Evolutionary conservation across 2,888 invertebrate genomes (phyloP), one percentile per base, ranked within the genome.

Genomic region (Platypus cylindrus): DNA sequence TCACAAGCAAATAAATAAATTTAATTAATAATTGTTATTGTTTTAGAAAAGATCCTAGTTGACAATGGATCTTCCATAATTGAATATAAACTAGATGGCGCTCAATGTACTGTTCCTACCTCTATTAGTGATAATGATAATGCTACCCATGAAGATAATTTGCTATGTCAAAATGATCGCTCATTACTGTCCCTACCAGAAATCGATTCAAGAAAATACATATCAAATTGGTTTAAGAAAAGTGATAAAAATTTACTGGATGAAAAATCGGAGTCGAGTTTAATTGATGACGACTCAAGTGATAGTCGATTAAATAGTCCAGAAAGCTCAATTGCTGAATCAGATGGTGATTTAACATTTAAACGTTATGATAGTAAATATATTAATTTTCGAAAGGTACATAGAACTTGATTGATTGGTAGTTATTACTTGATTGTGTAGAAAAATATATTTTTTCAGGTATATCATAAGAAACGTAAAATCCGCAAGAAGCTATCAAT

Each of bases 31-130:
- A 24, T 3, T 12, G 9, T 9, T 34, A 33, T 32, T 20, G 16
- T 62, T 67, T 3, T 64, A 76, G 78, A 76, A 46, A 73, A 71
- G 63, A 63, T 78, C 45, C 50, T 76, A 48, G 58, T 78, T 44
- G 70, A 71, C 33, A 72, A 70, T 48, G 73, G 74, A 42, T 60
- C 67, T 46, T 59, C 65, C 22, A 52, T 59, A 27, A 46, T 54
- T 24, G 57, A 53, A 41, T 44, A 47, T 36, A 41, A 41, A 33
- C 41, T 48, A 44, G 45, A 32, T 13, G 37, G 40, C 14, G 37
- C 23, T n/a, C 12, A 37, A 3, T 23, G 20, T 4, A 13, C n/a
- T 11, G 12, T 25, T 5, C 5, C 16, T 4, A 16, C n/a, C 26
- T 40, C 12, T 20, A 32, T 20, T 26, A 41, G 33, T 37, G 37